Evolutionary conservation across 1,140 invertebrate genomes (phyloP).

Genomic region (Sycophaga agraensis): DNA sequence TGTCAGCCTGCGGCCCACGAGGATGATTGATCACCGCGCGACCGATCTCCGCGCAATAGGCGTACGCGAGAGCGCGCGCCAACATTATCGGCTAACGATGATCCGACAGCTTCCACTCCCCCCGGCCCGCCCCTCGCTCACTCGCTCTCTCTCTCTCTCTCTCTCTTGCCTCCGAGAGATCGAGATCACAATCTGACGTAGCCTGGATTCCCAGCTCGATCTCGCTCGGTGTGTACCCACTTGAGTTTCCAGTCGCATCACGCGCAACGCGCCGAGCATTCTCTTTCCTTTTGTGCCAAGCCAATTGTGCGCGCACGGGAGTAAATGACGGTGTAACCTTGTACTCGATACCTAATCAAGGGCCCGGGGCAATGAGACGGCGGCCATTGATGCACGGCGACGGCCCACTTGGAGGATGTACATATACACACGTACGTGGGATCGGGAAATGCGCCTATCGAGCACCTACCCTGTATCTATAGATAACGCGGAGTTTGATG

Average conservation of each 20-base stretch:
- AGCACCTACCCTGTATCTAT: no score
- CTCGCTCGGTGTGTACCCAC: not conserved
- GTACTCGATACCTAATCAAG: not conserved
- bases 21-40: slow-evolving; percentile 43
- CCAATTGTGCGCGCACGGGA: no score
- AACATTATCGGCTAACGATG: slow-evolving; percentile 27
- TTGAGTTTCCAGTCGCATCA: not conserved
- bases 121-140: not conserved
- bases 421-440: no score
- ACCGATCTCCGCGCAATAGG: slow-evolving; percentile 29
- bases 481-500: not conserved
- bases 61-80: slow-evolving; percentile 31
- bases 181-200: slow-evolving; percentile 5
- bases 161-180: not conserved
- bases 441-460: no score
- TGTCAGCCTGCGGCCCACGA: slow-evolving; percentile 36
- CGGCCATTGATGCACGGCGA: no score
- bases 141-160: not conserved
- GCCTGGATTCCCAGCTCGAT: not conserved
- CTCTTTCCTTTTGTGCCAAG: no score
- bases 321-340: no score
- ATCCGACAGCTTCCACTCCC: slow-evolving; percentile 29
- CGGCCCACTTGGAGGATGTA: no score
- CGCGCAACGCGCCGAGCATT: no score
- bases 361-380: not conserved